Conservation (phyloP, 2,888 invertebrate species). For the Andrena praecox region DNA sequence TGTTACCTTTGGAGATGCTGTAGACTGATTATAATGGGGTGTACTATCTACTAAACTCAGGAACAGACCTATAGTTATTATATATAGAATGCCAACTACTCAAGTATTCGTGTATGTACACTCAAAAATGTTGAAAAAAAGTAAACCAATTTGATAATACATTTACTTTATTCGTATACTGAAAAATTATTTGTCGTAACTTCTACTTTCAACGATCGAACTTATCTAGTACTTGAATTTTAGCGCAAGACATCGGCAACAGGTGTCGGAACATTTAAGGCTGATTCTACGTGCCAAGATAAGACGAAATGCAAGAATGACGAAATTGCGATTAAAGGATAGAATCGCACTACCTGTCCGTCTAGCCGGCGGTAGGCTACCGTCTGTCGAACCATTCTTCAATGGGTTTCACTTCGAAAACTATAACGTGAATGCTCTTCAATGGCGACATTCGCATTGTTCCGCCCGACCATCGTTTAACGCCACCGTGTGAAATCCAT, state of each 20-base stretch:
- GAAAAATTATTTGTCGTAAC: conserved; percentile 52
- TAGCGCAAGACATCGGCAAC: not conserved
- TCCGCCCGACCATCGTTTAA: too few species aligned
- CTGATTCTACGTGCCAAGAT: too few species aligned
- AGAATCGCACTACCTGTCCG: too few species aligned
- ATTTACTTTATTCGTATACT: conserved; percentile 34
- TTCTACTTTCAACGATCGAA: conserved; percentile 26
- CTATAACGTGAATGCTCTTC: too few species aligned
- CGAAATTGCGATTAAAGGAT: too few species aligned
- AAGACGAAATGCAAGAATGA: too few species aligned
- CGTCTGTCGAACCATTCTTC: too few species aligned
- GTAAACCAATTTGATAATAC: conserved; percentile 36
- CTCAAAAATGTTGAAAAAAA: conserved; percentile 16
- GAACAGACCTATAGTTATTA: conserved; percentile 8
- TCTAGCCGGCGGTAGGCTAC: too few species aligned
- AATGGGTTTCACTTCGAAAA: too few species aligned
- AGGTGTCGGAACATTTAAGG: too few species aligned
- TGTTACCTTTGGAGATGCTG: conserved; percentile 13
- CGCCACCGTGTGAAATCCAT: too few species aligned
- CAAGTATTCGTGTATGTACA: conserved; percentile 36
- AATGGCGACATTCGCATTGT: too few species aligned
- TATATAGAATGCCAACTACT: conserved; percentile 9
- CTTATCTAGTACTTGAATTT: not conserved
- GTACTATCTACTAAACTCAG: conserved; percentile 21
- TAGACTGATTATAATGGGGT: conserved; percentile 18